Evolutionary conservation across 2,113 vertebrate species (phyloP), one percentile per base, ranked within the genome.

Genomic region (Hyperoodon ampullatus): DNA sequence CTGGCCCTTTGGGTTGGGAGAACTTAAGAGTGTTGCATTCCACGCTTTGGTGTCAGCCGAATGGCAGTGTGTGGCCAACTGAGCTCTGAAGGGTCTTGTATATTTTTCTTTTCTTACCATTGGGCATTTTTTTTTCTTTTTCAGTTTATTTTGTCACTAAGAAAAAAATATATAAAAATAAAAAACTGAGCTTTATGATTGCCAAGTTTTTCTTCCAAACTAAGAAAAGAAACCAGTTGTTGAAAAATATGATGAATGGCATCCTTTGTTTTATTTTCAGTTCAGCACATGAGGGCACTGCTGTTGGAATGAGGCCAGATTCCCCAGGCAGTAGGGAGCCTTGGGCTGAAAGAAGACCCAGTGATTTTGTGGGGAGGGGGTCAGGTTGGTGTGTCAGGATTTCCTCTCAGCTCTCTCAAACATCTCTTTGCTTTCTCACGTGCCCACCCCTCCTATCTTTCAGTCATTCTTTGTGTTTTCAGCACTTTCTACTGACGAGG

Each of bases 81-180:
- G 88, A 68, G 84, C 47, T 95, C 93, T 44, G 88, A 83, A 96
- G 77, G 50, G 33, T 75, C 96, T 92, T 91, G 63, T 96, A 88
- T 95, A 87, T 97, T 98, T 98, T 84, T 95, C 80, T 96, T 84
- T 92, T 96, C 95, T 98, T 96, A 63, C 50, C 94, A 89, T 68
- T 97, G 98, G 74, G 42, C 83, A 21, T 89, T 95, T 97, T 65
- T 88, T 92, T 88, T 84, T 19, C 81, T 78, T 15, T 58, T 85
- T n/a, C 11, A 71, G 90, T 96, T 97, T 96, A 89, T 97, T 98
- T 91, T 88, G 96, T 98, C 97, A 97, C 86, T 93, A 82, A 96
- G 90, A 81, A 86, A 89, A 93, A 97, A 97, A 95, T 80, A 93
- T 23, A 88, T 95, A 96, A 77, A 95, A 98, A 96, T 95, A 77